Evolutionary conservation across 1,140 invertebrate genomes (phyloP).

Genomic region (Cyclargus thomasi): DNA sequence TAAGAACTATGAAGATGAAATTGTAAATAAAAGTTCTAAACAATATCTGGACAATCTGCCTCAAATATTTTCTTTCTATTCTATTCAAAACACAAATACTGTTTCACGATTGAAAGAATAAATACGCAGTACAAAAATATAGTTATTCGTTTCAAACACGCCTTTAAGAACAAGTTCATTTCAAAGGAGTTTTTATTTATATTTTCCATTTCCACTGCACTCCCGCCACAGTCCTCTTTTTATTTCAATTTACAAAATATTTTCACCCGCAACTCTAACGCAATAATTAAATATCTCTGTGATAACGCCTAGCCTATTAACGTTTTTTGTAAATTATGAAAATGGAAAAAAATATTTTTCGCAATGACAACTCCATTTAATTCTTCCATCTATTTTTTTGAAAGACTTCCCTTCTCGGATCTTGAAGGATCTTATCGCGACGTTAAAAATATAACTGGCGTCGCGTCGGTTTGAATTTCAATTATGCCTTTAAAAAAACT

Average conservation of each 20-base stretch:
- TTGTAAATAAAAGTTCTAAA: too few relatives aligned
- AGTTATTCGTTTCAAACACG: not conserved
- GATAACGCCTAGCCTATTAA: slow-evolving; percentile 4
- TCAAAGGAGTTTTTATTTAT: not conserved
- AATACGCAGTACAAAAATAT: not conserved
- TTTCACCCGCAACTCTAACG: not conserved
- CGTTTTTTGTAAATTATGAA: slow-evolving; percentile 16
- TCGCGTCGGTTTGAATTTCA: slow-evolving; percentile 32
- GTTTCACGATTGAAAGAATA: not conserved
- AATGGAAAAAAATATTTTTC: slow-evolving; percentile 14
- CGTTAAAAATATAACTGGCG: slow-evolving; percentile 37
- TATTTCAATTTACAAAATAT: slow-evolving; percentile 12
- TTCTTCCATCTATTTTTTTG: slow-evolving; percentile 17
- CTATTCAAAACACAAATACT: not conserved
- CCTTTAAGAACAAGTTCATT: not conserved
- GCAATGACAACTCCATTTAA: slow-evolving; percentile 15
- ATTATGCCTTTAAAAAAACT: slow-evolving; percentile 30
- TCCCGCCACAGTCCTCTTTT: not conserved
- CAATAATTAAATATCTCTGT: slow-evolving; percentile 13
- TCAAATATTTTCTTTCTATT: not conserved
- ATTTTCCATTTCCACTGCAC: not conserved
- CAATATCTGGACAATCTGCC: not conserved
- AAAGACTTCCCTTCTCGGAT: slow-evolving; percentile 25
- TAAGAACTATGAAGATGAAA: too few relatives aligned
- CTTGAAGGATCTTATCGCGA: slow-evolving; percentile 34